Evolutionary conservation across 2,797 vertebrate genomes (phyloP).

Genomic region (Petrocephalus sullivani): DNA sequence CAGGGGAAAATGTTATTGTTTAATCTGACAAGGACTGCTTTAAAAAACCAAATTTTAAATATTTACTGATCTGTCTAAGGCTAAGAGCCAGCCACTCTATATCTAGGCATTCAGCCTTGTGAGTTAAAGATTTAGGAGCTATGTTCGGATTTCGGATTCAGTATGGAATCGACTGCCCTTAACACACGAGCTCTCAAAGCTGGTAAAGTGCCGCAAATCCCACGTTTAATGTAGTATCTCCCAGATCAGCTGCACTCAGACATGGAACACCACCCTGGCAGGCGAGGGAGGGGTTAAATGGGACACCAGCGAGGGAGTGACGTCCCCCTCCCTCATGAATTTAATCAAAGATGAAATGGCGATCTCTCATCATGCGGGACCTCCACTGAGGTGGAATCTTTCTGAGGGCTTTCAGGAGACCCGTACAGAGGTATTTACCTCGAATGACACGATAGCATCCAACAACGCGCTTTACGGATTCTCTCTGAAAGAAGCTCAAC

Average conservation of each 20-base stretch:
- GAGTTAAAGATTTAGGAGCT: background rate
- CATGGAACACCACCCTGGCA: no score
- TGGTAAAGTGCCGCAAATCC: background rate
- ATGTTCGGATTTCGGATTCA: background rate
- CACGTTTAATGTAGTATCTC: background rate
- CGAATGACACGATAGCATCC: background rate
- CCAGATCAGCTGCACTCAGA: background rate
- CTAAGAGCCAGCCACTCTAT: background rate
- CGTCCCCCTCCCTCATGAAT: background rate
- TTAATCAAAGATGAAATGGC: background rate
- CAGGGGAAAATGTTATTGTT: background rate
- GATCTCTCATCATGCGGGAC: background rate
- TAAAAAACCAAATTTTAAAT: conserved; percentile 9
- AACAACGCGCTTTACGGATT: background rate
- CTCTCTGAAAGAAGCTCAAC: background rate
- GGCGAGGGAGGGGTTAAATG: background rate
- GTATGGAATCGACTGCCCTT: background rate
- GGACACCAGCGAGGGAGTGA: background rate
- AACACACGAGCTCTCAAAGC: background rate
- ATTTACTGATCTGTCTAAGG: background rate
- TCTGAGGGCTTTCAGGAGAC: background rate
- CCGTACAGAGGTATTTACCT: background rate
- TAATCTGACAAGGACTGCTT: background rate
- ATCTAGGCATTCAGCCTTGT: background rate
- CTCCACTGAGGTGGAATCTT: background rate